Base-by-base conservation (phyloP, 1,140 invertebrate species). In the Caenorhabditis latens region DNA sequence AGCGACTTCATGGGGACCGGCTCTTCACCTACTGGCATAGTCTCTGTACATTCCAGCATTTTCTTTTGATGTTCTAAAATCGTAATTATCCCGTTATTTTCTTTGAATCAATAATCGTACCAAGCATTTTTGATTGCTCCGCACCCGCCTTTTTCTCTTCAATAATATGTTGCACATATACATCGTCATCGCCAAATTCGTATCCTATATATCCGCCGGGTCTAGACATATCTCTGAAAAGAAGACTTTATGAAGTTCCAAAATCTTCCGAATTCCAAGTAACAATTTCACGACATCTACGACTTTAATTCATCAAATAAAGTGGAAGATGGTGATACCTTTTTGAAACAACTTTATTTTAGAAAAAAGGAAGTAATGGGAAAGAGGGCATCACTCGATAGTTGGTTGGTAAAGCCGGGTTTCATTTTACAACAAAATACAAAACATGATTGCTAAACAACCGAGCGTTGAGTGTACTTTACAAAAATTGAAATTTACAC, bases 181-280 rank as follows among this genome's bases (percentile, higher is more conserved):
- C 53, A 19, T 79, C 71, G n/a, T 79, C 71, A 79, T 79, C 71
- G 8, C 71, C 71, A 43, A 79, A 79, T 24, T 79, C 71, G 21
- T n/a, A 79, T n/a, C 71, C 71, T 4, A 79, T 79, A n/a, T 50
- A 79, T 50, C 71, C 71, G 11, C 50, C 7, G 4, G 71, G 71
- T 0, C 46, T 46, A 24, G 71, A 24, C 71, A 79, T 79, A 21
- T 32, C 24, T 48, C n/a, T 50, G 4, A 11, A 46, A 14, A 2
- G 16, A 13, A 24, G 32, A 3, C 3, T 53, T 53, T 11, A 16
- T 14, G 3, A 53, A 14, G 50, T 11, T 53, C 50, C 8, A 50
- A 16, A 53, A 14, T 53, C 50, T 2, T 53, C 50, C 16, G 50
- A 14, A 2, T 53, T 53, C 16, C 50, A 53, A 53, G 50, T 53